phyloP scores from a whole-genome alignment of 1,140 invertebrate species.

The Sitodiplosis mosellana region DNA sequence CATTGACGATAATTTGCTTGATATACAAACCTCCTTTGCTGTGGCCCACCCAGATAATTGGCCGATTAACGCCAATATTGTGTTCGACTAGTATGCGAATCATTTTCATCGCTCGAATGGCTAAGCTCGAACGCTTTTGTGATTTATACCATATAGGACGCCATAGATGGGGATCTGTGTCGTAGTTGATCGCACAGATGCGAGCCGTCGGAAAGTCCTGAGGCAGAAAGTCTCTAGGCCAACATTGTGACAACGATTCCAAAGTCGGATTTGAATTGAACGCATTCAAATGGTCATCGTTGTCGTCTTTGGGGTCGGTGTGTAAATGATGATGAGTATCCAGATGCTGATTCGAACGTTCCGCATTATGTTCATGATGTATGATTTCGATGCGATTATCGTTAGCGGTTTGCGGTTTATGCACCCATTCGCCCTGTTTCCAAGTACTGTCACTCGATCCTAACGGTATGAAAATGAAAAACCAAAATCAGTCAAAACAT shows the following conservation, averaged over 20 bases:
- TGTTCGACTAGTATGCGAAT: slow-evolving; percentile 33
- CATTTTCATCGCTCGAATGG: slow-evolving; percentile 45
- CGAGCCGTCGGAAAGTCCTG: slow-evolving; percentile 42
- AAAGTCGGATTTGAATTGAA: neutral
- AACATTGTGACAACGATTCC: slow-evolving; percentile 33
- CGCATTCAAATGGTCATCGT: neutral
- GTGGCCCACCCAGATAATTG: slow-evolving; percentile 45
- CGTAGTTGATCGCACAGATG: slow-evolving; percentile 49
- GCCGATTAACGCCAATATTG: slow-evolving; percentile 35
- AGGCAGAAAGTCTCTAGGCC: slow-evolving; percentile 49
- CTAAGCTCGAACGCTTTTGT: slow-evolving; percentile 36
- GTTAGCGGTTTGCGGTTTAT: no score
- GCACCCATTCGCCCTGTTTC: slow-evolving; percentile 32
- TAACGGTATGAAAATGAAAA: neutral
- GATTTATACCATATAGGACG: slow-evolving; percentile 43
- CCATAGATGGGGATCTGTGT: slow-evolving; percentile 48
- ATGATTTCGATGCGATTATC: no score
- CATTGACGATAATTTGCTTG: slow-evolving; percentile 45
- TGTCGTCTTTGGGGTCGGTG: neutral
- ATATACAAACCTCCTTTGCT: slow-evolving; percentile 52
- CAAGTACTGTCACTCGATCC: slow-evolving; percentile 33
- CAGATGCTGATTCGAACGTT: no score
- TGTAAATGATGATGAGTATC: no score
- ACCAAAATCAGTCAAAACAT: neutral
- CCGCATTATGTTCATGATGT: no score